Conservation (phyloP, 2,113 vertebrate genomes). For the Chaetodon auriga region DNA sequence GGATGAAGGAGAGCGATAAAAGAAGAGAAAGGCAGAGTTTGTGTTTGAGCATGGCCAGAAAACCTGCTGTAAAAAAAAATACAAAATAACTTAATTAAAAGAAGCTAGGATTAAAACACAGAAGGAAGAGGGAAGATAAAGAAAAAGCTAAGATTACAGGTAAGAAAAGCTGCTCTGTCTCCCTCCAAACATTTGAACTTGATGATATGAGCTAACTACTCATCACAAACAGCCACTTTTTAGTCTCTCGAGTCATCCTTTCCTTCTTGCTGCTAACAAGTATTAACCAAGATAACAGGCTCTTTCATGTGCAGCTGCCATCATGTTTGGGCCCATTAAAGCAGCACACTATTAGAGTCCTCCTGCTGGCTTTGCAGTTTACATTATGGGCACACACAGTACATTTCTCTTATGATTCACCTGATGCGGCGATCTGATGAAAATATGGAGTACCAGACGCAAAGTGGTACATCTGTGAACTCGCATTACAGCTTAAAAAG, state of each 20-base stretch:
- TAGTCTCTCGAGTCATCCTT: slow-evolving; percentile 3
- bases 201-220: slow-evolving; percentile 41
- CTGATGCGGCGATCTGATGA: slow-evolving; percentile 20
- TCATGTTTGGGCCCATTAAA: slow-evolving; percentile 52
- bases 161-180: slow-evolving; percentile 11
- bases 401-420: slow-evolving; percentile 28
- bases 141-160: slow-evolving; percentile 38
- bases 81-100: slow-evolving; percentile 33
- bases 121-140: slow-evolving; percentile 37
- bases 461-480: slow-evolving; percentile 2
- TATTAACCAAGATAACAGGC: slow-evolving; percentile 50
- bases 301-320: slow-evolving; percentile 26
- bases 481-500: slow-evolving; percentile 21
- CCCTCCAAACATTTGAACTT: slow-evolving; percentile 24
- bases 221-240: slow-evolving; percentile 42
- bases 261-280: slow-evolving; percentile 41
- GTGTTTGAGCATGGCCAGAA: slow-evolving; percentile 23
- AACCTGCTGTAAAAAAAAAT: slow-evolving; percentile 34
- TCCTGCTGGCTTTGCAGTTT: slow-evolving; percentile 55
- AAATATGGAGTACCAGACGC: background rate
- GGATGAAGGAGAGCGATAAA: slow-evolving; percentile 66
- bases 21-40: slow-evolving; percentile 18
- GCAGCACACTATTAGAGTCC: slow-evolving; percentile 28
- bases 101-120: slow-evolving; percentile 20
- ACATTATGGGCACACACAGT: background rate